A percentile compares a stretch with the other conserved stretches of the same genome.
These are phyloP conservation scores for Poecile atricapillus DNA, from an alignment of 2,113 vertebrate species.

Conservation along the genomic window DNA sequence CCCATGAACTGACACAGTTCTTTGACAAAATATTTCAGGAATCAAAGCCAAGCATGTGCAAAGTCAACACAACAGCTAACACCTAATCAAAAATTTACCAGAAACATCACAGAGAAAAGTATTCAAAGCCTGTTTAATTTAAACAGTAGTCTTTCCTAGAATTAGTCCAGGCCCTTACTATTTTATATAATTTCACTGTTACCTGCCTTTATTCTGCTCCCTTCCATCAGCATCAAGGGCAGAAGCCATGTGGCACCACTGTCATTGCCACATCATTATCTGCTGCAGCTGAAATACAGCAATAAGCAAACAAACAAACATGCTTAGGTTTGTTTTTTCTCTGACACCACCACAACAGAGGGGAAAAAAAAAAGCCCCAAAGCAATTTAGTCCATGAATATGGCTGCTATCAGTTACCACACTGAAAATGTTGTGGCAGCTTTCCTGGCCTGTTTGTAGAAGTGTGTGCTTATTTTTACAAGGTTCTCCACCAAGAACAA, in stretches of 20 bases:
- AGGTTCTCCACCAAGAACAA: not conserved
- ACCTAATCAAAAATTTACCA: not conserved
- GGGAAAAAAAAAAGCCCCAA: not conserved
- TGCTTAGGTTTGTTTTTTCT: not conserved
- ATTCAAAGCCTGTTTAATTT: not conserved
- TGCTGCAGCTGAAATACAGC: not conserved
- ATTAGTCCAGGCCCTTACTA: not conserved
- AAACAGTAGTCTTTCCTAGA: not conserved
- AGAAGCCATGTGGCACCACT: not conserved
- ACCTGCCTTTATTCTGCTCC: not conserved
- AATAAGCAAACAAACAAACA: not conserved
- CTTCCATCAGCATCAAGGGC: not conserved
- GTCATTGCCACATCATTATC: not conserved
- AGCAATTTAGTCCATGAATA: not conserved
- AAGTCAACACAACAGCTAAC: not conserved
- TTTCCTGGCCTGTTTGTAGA: not conserved
- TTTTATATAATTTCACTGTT: not conserved
- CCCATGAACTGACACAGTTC: rapidly evolving
- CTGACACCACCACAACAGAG: not conserved
- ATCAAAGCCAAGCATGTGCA: not conserved
- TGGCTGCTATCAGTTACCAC: not conserved
- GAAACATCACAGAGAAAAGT: not conserved
- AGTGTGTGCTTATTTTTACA: not conserved
- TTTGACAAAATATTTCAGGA: not conserved
- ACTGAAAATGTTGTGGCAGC: not conserved